Evolutionary conservation across 2,888 invertebrate genomes (phyloP), one percentile per base, ranked within the genome.

Genomic region (Labia minor): DNA sequence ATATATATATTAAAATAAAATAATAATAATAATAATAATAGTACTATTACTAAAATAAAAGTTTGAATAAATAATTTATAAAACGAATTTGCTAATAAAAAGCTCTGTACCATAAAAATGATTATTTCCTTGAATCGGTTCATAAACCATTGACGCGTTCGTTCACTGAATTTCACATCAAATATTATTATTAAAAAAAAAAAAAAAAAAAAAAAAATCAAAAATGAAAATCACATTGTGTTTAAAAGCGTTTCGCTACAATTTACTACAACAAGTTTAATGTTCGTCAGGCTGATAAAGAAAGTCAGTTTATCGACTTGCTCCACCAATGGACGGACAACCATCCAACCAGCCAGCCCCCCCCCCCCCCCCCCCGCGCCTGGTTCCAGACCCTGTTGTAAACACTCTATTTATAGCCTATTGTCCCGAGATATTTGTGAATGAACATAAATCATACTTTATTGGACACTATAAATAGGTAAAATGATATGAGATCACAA

Each of bases 201-300:
- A n/a, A n/a, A n/a, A n/a, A n/a, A n/a, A n/a, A n/a, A n/a, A n/a
- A n/a, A n/a, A n/a, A 26, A 26, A 6, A 26, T 26, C 8, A 26
- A 26, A 26, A 26, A 26, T 26, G 26, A 26, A 26, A 26, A 26
- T 26, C 26, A 26, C 26, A 26, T 26, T 26, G 26, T 26, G 26
- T 26, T 26, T 26, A 26, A 26, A 26, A 8, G 26, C 26, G 26
- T 26, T 26, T 8, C 3, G 26, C 26, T 26, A 26, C 49, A 49
- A 49, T 49, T 49, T 49, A 49, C 49, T 49, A 49, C 49, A n/a
- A n/a, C n/a, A 16, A 49, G 49, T 49, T 49, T 49, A 49, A 49
- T 49, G n/a, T 49, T 8, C 26, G 26, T 26, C 26, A 26, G 8
- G 8, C 49, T 49, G 49, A 49, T 49, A 49, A 49, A 49, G 49